Evolutionary conservation across 2,113 vertebrate species (phyloP), one percentile per base, ranked within the genome.

Genomic region (Chloropsis hardwickii): DNA sequence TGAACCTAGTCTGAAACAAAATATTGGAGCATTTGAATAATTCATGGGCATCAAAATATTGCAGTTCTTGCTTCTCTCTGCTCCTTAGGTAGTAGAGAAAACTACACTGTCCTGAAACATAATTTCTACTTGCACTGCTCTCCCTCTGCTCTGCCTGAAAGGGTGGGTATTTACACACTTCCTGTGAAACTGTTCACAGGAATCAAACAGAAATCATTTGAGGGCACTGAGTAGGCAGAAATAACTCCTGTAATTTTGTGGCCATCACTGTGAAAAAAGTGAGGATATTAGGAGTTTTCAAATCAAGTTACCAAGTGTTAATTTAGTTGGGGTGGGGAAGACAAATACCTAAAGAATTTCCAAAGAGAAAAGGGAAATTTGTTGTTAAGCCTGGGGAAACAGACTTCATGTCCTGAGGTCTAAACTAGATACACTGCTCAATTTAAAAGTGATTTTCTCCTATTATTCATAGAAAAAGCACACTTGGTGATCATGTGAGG

Each of bases 251-350:
- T 27, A 27, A 69, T 40, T 85, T 58, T 16, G 18, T 37, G 27
- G 74, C 6, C 5, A 24, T 48, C 14, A 33, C 22, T 65, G 35
- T 65, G 14, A 21, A 79, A 86, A 85, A 40, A 7, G 22, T 66
- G 21, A 73, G 6, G 8, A 27, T 45, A 50, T 39, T 39, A 27
- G 17, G 4, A 29, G 3, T 74, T 73, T 78, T 60, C 10, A 50
- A 20, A 50, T 37, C 77, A 44, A 65, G 66, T 54, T 40, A 57
- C 4, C 6, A 88, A 53, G 10, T 54, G 42, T 7, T 81, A 60
- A 80, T 24, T 54, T 22, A 0, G 13, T 2, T 3, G 14, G 0
- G 0, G 5, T 8, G 10, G 4, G 0, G 0, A 58, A 33, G 6
- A 39, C 4, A 70, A 60, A 35, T 28, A 37, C 50, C 74, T 39